phyloP scores from a whole-genome alignment of 1,140 invertebrate genomes.

The Helicoverpa zea region DNA sequence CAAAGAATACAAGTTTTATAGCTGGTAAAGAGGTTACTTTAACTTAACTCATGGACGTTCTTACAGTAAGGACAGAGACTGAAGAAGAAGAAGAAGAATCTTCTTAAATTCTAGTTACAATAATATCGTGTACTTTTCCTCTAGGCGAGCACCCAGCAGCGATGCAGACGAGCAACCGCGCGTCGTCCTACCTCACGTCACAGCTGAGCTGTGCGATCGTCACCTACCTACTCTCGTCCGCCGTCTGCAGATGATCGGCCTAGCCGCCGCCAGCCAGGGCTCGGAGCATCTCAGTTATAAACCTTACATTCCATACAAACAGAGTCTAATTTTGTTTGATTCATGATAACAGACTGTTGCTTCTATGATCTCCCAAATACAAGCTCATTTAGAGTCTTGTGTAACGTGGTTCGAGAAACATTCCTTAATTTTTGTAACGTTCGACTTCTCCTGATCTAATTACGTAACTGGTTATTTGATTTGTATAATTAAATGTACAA shows the following conservation, averaged over 20 bases:
- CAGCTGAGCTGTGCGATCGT: constrained; percentile 78
- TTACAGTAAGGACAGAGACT: too few species aligned
- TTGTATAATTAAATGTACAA: constrained; percentile 39
- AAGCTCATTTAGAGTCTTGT: too few species aligned
- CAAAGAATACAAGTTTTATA: too few species aligned
- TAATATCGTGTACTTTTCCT: constrained; percentile 22
- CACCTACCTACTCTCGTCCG: constrained; percentile 81
- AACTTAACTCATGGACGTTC: too few species aligned
- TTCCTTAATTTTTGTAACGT: constrained; percentile 4
- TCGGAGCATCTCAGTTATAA: constrained; percentile 23
- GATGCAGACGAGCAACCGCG: constrained; percentile 90
- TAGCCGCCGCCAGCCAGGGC: constrained; percentile 46
- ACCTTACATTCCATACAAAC: not conserved
- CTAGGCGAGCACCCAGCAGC: constrained; percentile 93
- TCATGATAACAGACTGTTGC: too few species aligned
- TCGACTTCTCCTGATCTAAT: constrained; percentile 18
- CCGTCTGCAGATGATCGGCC: constrained; percentile 83
- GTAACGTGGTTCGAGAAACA: not conserved
- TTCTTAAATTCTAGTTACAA: not conserved
- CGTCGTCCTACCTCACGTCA: constrained; percentile 79
- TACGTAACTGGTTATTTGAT: constrained; percentile 28
- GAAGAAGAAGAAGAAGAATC: too few species aligned
- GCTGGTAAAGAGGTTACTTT: too few species aligned
- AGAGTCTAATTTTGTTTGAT: too few species aligned
- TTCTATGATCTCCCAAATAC: too few species aligned